Conservation (phyloP, 2,888 invertebrate genomes). For the Polylopha cassiicola region DNA sequence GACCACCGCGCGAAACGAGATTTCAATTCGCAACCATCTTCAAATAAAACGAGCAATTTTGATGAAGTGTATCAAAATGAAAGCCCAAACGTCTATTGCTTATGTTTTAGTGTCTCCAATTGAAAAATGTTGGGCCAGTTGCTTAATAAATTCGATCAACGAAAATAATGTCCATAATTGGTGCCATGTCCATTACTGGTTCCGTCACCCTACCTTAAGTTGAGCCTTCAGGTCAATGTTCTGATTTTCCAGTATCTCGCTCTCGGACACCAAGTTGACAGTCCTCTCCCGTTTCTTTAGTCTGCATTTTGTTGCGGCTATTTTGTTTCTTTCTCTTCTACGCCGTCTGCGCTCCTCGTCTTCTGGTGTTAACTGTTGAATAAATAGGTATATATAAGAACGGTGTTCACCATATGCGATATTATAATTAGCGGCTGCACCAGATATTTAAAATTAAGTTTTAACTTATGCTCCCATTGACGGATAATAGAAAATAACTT, state of each 20-base stretch:
- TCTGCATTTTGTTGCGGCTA: conserved; percentile 95
- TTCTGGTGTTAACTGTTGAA: conserved; percentile 87
- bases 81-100: too few species aligned
- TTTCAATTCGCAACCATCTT: too few species aligned
- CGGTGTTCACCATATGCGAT: background rate
- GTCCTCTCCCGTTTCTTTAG: conserved; percentile 95
- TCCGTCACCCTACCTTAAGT: conserved; percentile 79
- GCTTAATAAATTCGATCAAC: too few species aligned
- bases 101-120: too few species aligned
- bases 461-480: too few species aligned
- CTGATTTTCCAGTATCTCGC: conserved; percentile 89
- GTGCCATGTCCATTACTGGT: too few species aligned
- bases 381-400: background rate
- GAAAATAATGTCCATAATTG: too few species aligned
- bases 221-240: conserved; percentile 90
- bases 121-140: too few species aligned
- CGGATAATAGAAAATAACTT: too few species aligned
- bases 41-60: too few species aligned
- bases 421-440: background rate
- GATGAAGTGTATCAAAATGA: too few species aligned
- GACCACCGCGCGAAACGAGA: too few species aligned
- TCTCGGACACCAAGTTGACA: conserved; percentile 89
- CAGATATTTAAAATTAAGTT: background rate
- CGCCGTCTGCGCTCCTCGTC: conserved; percentile 92
- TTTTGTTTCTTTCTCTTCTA: conserved; percentile 93